Conservation (phyloP, 2,113 vertebrate genomes). For the Dascyllus trimaculatus region DNA sequence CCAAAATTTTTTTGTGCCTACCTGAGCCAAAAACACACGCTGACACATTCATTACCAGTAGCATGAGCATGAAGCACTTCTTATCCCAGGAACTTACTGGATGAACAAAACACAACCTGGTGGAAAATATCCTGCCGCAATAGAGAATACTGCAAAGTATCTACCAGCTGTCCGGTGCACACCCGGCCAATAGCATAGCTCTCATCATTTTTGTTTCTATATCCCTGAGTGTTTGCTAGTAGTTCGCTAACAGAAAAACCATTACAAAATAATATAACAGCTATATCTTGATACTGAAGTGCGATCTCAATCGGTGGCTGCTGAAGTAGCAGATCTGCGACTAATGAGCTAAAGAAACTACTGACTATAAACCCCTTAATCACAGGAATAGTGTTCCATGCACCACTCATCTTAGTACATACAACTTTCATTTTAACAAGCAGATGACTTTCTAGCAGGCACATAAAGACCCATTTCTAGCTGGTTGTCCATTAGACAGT, state of each 20-base stretch:
- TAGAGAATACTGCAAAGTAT: not conserved
- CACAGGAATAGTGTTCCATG: not conserved
- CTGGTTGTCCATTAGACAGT: constrained; percentile 56
- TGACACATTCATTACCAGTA: constrained; percentile 42
- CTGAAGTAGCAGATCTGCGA: constrained; percentile 59
- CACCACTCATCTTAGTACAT: not conserved
- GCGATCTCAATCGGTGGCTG: constrained; percentile 40
- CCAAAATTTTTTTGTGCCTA: constrained; percentile 21
- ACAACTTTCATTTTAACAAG: constrained; percentile 45
- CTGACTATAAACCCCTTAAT: constrained; percentile 43
- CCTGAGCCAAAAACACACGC: constrained; percentile 37
- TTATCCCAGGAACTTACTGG: constrained; percentile 35
- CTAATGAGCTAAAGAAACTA: constrained; percentile 59
- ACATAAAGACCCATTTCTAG: constrained; percentile 40
- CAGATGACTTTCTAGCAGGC: constrained; percentile 24
- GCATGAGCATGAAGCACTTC: constrained; percentile 29
- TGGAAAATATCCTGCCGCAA: constrained; percentile 33
- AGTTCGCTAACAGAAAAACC: constrained; percentile 14
- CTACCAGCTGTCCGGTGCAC: not conserved
- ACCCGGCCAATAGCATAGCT: not conserved
- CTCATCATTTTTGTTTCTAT: not conserved
- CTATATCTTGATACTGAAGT: constrained; percentile 34
- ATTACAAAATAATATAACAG: constrained; percentile 43
- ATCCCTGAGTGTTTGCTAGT: constrained; percentile 5
- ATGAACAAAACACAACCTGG: constrained; percentile 42